Percentiles rank a stretch among this genome's conserved stretches.
Evolutionary conservation across 1,140 invertebrate species (phyloP).

Genomic region (Magallana ariakensis): DNA sequence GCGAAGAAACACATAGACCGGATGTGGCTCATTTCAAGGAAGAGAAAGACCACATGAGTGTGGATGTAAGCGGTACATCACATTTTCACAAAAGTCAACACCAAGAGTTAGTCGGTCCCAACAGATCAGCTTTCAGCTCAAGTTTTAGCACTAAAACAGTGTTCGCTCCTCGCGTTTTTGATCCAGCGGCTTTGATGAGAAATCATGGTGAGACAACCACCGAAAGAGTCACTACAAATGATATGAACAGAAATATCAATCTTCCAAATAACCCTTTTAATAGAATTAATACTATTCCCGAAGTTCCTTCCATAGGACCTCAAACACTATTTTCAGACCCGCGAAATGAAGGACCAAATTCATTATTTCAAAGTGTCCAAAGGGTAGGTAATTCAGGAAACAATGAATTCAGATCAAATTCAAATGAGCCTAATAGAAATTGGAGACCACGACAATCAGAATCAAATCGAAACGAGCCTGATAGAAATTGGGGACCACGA

Average conservation of each 20-base stretch:
- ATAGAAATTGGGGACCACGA: too few species aligned
- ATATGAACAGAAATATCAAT: background rate
- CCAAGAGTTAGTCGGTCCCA: background rate
- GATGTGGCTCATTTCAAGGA: constrained; percentile 2
- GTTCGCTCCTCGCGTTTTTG: background rate
- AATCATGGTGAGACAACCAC: background rate
- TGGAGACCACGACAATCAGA: too few species aligned
- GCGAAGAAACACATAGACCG: background rate
- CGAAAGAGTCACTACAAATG: background rate
- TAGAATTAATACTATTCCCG: background rate
- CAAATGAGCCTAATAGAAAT: background rate
- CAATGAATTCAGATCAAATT: background rate
- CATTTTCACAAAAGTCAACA: background rate
- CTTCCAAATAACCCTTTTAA: background rate
- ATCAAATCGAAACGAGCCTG: too few species aligned
- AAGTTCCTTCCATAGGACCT: background rate
- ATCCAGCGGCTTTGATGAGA: background rate
- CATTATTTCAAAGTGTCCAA: background rate
- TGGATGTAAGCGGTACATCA: background rate
- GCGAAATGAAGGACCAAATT: background rate
- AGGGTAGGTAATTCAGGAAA: too few species aligned
- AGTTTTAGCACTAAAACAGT: constrained; percentile 19
- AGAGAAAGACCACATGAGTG: background rate
- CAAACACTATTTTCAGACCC: background rate
- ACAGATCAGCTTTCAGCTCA: constrained; percentile 3